Evolutionary conservation across 2,113 vertebrate species (phyloP), one percentile per base, ranked within the genome.

Genomic region (Promerops cafer): DNA sequence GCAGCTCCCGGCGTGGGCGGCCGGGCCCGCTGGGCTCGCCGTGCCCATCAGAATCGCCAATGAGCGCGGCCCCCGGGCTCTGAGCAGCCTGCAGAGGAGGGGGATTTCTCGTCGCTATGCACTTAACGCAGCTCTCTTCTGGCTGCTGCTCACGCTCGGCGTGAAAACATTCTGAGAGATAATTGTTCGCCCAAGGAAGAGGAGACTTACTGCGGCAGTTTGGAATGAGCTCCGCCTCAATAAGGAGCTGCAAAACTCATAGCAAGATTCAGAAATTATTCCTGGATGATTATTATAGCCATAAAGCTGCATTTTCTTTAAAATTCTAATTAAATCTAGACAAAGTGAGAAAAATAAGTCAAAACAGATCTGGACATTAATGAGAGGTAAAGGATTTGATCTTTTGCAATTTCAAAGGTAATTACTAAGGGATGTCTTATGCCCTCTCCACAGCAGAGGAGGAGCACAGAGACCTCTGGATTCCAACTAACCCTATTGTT

Each of bases 11-110:
- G 87, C 15, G 87, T 77, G 94, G 92, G 97, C 1, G 37, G 91
- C 96, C 39, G 77, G 85, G 59, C 40, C 91, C 28, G 24, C 92
- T 74, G 88, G 39, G 84, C 97, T 77, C 74, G 39, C 84, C 74
- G 87, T 13, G 2, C 68, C 88, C 74, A 60, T 75, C 74, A 63
- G 86, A 91, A 95, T 89, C 75, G 87, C 75, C 75, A 81, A 87
- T 49, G 35, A 96, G 87, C 50, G 52, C 60, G 33, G 54, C 40
- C 89, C n/a, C 61, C n/a, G 72, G 60, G 61, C 95, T 94, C 84
- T n/a, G 37, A 92, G 78, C 52, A 60, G 82, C 92, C 94, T 59
- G 79, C 60, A 76, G n/a, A 60, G 10, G 6, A 49, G 23, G 5
- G 9, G 37, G 19, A 49, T 10, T 42, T 65, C 84, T 75, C 53